Evolutionary conservation across 2,888 invertebrate genomes (phyloP), one percentile per base, ranked within the genome.

Genomic region (Endotricha flammealis): DNA sequence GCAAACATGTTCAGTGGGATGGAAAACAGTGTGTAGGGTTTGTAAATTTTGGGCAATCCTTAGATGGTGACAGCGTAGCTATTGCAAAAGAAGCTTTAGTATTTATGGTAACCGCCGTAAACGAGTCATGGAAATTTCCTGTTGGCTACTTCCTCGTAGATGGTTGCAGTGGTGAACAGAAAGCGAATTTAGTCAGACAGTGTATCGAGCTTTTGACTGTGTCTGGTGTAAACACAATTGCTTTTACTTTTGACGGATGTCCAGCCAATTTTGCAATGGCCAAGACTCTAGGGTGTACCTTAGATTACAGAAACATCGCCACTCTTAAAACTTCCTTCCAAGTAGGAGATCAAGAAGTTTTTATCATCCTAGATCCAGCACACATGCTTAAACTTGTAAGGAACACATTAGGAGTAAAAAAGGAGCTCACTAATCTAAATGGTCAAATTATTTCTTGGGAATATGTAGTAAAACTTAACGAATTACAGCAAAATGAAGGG

Each of bases 21-120:
- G 39, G 39, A 7, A 35, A 36, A 8, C 28, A 32, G 2, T 14
- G 23, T 5, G 22, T 28, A 29, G 39, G 39, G 1, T 13, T 17
- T 7, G 32, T 39, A 1, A 39, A 39, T 29, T 12, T 90, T 1
- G 41, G 38, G 6, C 33, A 38, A 11, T 27, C 34, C 3, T 31
- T 24, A 10, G 1, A 6, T 29, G 24, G 31, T 4, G 41, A 41
- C n/a, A 22, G 28, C 2, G n/a, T 32, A 12, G 14, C 12, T 28
- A 6, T 38, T 2, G 41, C 41, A 1, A 41, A 35, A 9, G 24
- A 37, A 31, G 8, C 30, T 14, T 11, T 41, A 17, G 35, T 41
- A 8, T 38, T 41, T 14, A 34, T 41, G 34, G 34, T 38, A 2
- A 29, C 29, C 11, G 31, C 35, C 6, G 7, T 41, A 6, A 41